These are phyloP conservation scores for Campoletis raptor DNA, from an alignment of 2,888 invertebrate species.

Conservation along the genomic window DNA sequence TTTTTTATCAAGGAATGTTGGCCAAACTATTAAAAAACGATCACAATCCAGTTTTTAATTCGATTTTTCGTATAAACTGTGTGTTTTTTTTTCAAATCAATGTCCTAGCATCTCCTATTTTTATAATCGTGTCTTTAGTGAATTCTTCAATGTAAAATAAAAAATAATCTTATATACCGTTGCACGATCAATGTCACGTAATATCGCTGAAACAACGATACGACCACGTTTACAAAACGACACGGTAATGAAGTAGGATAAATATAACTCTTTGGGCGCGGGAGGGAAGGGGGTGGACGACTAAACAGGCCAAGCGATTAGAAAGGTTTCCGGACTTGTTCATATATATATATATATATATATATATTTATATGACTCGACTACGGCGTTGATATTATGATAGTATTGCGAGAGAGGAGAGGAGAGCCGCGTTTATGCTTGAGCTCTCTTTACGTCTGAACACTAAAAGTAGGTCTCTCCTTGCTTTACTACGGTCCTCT, in stretches of 20 bases:
- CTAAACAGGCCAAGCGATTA: slow-evolving; percentile 70
- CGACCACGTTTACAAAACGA: slow-evolving; percentile 18
- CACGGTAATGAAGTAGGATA: slow-evolving; percentile 34
- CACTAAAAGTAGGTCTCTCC: slow-evolving; percentile 66
- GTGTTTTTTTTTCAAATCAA: not conserved
- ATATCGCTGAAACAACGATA: slow-evolving; percentile 33
- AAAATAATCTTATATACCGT: not conserved
- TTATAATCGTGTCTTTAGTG: not conserved
- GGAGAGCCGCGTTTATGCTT: slow-evolving; percentile 52
- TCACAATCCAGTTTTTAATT: not conserved
- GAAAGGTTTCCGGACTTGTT: slow-evolving; percentile 66
- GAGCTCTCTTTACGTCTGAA: slow-evolving; percentile 57
- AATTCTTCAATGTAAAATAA: not conserved
- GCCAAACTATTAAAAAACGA: not conserved
- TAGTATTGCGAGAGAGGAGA: slow-evolving; percentile 51
- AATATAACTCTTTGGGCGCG: slow-evolving; percentile 52
- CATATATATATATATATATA: slow-evolving; percentile 7
- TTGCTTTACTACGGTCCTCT: slow-evolving; percentile 34
- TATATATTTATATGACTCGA: not conserved
- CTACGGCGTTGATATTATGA: slow-evolving; percentile 55
- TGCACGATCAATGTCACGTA: slow-evolving; percentile 31
- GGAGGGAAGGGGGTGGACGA: slow-evolving; percentile 44
- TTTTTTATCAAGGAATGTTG: too few species aligned
- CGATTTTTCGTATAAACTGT: too few species aligned
- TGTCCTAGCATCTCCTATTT: not conserved